A percentile compares a stretch with the other conserved stretches of the same genome.
These are phyloP conservation scores for Octomys mimax DNA, from an alignment of 2,797 vertebrate genomes.

Conservation along the genomic window DNA sequence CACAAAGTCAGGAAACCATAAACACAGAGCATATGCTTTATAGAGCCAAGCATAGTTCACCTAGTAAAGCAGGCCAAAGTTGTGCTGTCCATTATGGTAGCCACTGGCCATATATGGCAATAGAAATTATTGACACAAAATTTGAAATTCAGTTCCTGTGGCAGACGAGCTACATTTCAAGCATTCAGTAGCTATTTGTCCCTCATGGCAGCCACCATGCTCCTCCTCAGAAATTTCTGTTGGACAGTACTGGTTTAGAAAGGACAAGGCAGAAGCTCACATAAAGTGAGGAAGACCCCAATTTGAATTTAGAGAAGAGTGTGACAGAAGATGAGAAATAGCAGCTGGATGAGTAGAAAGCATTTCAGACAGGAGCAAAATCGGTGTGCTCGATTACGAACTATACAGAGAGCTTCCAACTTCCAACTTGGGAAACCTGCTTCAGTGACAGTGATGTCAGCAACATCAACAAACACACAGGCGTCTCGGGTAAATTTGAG, in stretches of 20 bases:
- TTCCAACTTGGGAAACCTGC: neutral
- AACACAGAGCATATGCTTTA: neutral
- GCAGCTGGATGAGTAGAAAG: neutral
- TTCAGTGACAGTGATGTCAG: neutral
- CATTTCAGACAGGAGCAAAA: neutral
- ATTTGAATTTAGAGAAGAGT: neutral
- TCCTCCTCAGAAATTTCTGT: neutral
- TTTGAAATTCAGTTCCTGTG: neutral
- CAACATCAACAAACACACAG: neutral
- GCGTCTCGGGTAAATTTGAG: neutral
- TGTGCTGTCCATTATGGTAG: neutral
- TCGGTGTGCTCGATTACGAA: neutral
- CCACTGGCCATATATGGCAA: neutral
- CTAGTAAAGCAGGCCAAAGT: neutral
- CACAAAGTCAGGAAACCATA: neutral
- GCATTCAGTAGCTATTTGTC: neutral
- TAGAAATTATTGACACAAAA: neutral
- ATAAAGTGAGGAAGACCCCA: neutral
- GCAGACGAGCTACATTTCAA: neutral
- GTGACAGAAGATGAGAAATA: neutral
- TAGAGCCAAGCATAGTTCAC: neutral
- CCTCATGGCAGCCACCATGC: neutral
- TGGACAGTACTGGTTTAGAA: neutral
- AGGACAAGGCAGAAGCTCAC: neutral
- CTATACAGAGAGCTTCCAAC: neutral